phyloP scores from a whole-genome alignment of 2,113 vertebrate genomes.

The Ochotona curzoniae region DNA sequence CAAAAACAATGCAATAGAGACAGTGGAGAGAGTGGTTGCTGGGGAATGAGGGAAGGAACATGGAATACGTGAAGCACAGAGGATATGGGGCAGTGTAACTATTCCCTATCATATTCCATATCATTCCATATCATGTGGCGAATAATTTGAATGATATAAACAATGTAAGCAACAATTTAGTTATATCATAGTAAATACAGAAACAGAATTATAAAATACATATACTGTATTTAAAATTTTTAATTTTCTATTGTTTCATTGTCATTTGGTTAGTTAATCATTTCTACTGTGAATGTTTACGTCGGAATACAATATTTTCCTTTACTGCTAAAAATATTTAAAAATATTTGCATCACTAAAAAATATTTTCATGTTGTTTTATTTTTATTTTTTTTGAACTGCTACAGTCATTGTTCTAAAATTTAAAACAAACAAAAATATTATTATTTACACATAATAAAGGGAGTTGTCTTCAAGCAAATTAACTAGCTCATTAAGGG shows the following conservation, averaged over 20 bases:
- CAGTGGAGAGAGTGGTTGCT: no score
- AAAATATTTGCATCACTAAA: not conserved
- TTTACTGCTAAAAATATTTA: not conserved
- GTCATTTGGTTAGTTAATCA: not conserved
- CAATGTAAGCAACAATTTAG: not conserved
- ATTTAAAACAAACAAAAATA: not conserved
- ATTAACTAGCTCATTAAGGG: not conserved
- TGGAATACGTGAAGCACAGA: no score
- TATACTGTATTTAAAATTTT: not conserved
- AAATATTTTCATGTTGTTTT: not conserved
- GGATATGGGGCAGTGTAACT: no score
- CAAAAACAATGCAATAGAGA: no score
- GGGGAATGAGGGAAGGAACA: no score
- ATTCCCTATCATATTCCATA: no score
- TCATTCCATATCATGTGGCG: not conserved
- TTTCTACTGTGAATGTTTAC: not conserved
- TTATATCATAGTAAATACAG: not conserved
- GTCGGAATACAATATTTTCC: not conserved
- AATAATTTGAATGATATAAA: not conserved
- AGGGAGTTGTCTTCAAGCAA: not conserved
- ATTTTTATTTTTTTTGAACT: not conserved
- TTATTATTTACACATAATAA: not conserved
- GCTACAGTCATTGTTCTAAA: not conserved
- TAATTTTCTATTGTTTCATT: constrained; percentile 12
- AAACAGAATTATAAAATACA: not conserved